phyloP scores from a whole-genome alignment of 2,888 invertebrate genomes.

The Amorpha juglandis region DNA sequence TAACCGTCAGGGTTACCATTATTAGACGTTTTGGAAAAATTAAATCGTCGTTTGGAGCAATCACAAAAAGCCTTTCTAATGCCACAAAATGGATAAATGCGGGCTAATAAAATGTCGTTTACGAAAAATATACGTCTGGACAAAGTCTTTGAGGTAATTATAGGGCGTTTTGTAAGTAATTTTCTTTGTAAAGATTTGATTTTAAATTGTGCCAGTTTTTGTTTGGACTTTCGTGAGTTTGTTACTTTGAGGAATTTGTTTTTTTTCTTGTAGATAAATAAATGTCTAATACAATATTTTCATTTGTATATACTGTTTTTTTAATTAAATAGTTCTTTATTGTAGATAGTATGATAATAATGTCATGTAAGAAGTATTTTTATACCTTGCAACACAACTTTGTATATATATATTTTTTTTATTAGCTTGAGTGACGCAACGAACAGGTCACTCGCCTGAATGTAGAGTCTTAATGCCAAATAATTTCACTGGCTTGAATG shows the following conservation, averaged over 20 bases:
- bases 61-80: constrained; percentile 71
- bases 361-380: no score
- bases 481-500: no score
- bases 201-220: constrained; percentile 33
- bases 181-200: constrained; percentile 38
- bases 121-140: constrained; percentile 74
- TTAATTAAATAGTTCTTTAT: no score
- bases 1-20: constrained; percentile 70
- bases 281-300: neutral
- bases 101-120: constrained; percentile 83
- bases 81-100: constrained; percentile 76
- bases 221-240: constrained; percentile 2
- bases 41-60: constrained; percentile 75
- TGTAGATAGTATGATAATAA: no score
- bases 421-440: no score
- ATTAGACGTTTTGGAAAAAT: constrained; percentile 73
- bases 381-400: no score
- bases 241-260: neutral
- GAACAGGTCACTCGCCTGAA: no score
- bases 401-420: no score
- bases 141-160: constrained; percentile 55
- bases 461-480: no score
- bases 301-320: neutral
- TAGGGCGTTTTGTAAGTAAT: constrained; percentile 57
- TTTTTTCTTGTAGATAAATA: neutral